phyloP scores from a whole-genome alignment of 2,888 invertebrate species.

The Atethmia centrago region DNA sequence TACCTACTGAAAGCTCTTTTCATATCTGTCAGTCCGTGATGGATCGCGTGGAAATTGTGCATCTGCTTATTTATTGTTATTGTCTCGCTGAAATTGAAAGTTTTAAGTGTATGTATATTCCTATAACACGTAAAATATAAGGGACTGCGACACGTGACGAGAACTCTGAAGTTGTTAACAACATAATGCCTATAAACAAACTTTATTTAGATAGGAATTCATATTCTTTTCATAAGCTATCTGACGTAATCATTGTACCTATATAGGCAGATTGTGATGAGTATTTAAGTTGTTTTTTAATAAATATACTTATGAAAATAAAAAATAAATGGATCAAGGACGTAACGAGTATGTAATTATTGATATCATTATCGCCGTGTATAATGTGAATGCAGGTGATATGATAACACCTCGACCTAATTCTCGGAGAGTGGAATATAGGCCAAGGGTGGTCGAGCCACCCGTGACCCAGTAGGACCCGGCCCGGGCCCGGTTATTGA shows the following conservation, averaged over 20 bases:
- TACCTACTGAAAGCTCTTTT: conserved; percentile 39
- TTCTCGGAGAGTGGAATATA: conserved; percentile 73
- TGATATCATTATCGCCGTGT: conserved; percentile 68
- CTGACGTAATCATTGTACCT: neutral
- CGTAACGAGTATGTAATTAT: conserved; percentile 66
- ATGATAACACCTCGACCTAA: conserved; percentile 73
- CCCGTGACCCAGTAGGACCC: conserved; percentile 72
- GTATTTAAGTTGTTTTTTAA: conserved; percentile 42
- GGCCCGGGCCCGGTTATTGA: conserved; percentile 38
- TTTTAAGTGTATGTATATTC: conserved; percentile 7
- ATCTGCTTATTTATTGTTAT: conserved; percentile 11
- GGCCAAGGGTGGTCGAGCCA: conserved; percentile 78
- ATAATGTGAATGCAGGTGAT: conserved; percentile 69
- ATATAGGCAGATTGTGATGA: conserved; percentile 15
- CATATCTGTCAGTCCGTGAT: conserved; percentile 19
- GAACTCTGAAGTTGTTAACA: neutral
- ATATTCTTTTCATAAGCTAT: neutral
- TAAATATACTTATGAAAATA: conserved; percentile 31
- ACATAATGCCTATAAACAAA: neutral
- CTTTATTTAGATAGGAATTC: neutral
- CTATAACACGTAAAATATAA: neutral
- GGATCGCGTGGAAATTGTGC: conserved; percentile 28
- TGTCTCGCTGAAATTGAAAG: conserved; percentile 12
- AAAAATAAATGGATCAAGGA: conserved; percentile 71
- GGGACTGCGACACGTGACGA: neutral